Evolutionary conservation across 1,140 invertebrate species (phyloP).

Genomic region (Heliconius eleuchia): DNA sequence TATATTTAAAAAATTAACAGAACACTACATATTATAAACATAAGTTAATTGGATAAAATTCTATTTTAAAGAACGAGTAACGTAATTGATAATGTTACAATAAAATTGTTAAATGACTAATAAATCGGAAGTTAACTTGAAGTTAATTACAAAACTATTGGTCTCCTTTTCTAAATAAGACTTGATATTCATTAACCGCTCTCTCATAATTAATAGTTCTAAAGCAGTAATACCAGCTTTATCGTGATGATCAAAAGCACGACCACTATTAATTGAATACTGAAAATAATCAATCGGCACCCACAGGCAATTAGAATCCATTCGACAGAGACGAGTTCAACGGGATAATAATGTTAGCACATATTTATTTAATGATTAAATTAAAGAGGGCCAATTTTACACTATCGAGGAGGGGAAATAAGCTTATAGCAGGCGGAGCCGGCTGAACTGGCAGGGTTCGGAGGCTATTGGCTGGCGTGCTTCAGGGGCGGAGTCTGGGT

Average conservation of each 20-base stretch:
- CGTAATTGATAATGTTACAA: not conserved
- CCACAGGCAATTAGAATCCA: constrained; percentile 58
- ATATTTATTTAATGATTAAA: constrained; percentile 70
- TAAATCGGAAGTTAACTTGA: constrained; percentile 38
- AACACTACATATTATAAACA: not conserved
- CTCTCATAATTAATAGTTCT: constrained; percentile 45
- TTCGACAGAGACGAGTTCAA: constrained; percentile 49
- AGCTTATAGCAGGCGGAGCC: constrained; percentile 70
- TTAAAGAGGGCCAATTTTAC: constrained; percentile 69
- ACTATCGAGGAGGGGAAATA: constrained; percentile 65
- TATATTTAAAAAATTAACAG: not conserved
- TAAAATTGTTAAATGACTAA: not conserved
- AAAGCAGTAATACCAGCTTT: constrained; percentile 40
- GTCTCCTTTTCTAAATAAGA: constrained; percentile 35
- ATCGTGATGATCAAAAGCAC: constrained; percentile 62
- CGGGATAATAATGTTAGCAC: constrained; percentile 62
- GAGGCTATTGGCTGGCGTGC: constrained; percentile 70
- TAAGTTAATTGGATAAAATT: not conserved
- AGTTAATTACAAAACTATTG: constrained; percentile 40
- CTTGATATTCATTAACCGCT: constrained; percentile 39
- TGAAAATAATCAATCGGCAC: constrained; percentile 64
- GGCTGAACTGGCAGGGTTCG: constrained; percentile 50
- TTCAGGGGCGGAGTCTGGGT: constrained; percentile 72
- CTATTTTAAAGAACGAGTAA: constrained; percentile 4
- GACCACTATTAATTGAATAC: constrained; percentile 68